Evolutionary conservation across 2,888 invertebrate genomes (phyloP), one percentile per base, ranked within the genome.

Genomic region (Autographa gamma): DNA sequence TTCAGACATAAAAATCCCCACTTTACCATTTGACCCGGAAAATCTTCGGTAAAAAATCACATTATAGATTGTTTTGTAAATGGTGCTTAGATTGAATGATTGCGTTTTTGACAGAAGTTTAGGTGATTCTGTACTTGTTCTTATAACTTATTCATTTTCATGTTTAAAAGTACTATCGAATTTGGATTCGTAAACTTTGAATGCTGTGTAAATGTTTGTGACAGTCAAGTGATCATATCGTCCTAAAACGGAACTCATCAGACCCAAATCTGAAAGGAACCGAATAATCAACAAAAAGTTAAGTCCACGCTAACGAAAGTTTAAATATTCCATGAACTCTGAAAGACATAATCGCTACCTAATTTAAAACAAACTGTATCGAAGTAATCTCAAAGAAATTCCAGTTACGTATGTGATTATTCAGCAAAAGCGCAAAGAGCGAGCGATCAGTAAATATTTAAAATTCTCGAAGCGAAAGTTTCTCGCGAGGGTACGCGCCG

Each of bases 401-500:
- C 75, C 71, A 71, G 62, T 71, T 63, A 71, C 73, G 69, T 68
- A 76, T 84, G 82, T 79, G 84, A 83, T 83, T 81, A 83, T 76
- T 76, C 76, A 70, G 85, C 73, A 79, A 82, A 81, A 76, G 84
- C 78, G 79, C 85, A 84, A 84, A 79, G 73, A 81, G 79, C 76
- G 75, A 71, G 69, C 77, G 74, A 84, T 81, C 84, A 76, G 81
- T 84, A 80, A 84, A 84, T 84, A 84, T 84, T 84, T 84, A 83
- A 84, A 83, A 84, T 84, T 84, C 80, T 74, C 77, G 38, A 63
- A 78, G 77, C 76, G 78, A 81, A 83, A 83, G 79, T 84, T 81
- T 79, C 81, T 72, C 71, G 78, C 78, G 66, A 66, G 60, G 65
- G 71, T 64, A 74, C 79, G 83, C 73, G 74, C 63, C 58, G 63